Base-by-base conservation (phyloP, 1,140 invertebrate genomes). In the Littorina saxatilis region DNA sequence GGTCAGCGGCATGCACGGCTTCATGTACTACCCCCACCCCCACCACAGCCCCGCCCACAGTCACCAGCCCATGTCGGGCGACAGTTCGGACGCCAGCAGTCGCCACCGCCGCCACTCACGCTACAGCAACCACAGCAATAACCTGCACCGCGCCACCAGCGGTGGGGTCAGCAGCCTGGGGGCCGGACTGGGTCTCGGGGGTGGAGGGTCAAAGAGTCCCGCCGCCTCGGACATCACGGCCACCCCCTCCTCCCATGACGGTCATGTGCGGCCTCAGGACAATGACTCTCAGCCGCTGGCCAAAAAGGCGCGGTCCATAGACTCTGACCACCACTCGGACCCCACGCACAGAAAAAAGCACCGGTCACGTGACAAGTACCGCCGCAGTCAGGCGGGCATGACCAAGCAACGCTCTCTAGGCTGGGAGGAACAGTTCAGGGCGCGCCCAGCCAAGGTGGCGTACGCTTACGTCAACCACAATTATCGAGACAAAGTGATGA, bases 381-480 rank as follows among this genome's bases (percentile, higher is more conserved):
- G 84, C 35, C 80, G 83, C 70, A 84, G 84, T 63, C 81, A 80
- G n/a, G 84, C 86, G 35, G 80, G 80, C 27, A 77, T 84, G 37
- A 81, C 86, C 66, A 90, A 89, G 81, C 90, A 88, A 80, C 79
- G 85, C 29, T 90, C 88, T 11, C 70, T 89, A 13, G 88, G 88
- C 32, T 91, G 90, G 90, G 89, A 91, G 2, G 86, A 88, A 66
- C 86, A 90, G 82, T 89, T 88, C 77, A 87, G 81, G 68, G 82
- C 85, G 39, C 75, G 84, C 17, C 86, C 88, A 35, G 47, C 47
- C 13, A 88, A 88, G 85, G 76, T 85, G 20, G 87, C 89, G 15
- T 91, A 91, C 80, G 91, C 87, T 1, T 91, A 91, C 85, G 90
- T 91, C 13, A 91, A 91, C 84, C 88, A 91, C 81, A 88, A 85